Conservation (phyloP, 2,113 vertebrate species). For the Ellobius talpinus region DNA sequence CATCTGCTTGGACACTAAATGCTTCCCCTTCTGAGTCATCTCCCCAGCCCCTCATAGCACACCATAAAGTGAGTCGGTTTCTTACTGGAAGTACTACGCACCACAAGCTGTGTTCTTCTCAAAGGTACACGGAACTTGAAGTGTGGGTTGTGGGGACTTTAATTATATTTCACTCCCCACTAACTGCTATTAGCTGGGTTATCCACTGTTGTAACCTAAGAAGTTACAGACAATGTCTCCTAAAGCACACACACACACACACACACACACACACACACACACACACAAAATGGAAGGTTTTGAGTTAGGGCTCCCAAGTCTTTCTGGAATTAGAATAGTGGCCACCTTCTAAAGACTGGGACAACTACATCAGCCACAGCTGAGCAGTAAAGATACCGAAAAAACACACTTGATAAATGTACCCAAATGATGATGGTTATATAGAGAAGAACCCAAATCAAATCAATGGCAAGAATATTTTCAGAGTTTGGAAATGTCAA, state of each 20-base stretch:
- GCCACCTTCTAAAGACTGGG: not conserved
- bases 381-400: not conserved
- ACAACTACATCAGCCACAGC: not conserved
- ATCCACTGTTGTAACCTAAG: not conserved
- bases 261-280: too few relatives aligned
- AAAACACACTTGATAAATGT: not conserved
- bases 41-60: not conserved
- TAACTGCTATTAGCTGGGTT: not conserved
- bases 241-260: not conserved
- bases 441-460: not conserved
- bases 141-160: not conserved
- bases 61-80: not conserved
- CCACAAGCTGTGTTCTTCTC: not conserved
- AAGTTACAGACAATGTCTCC: not conserved
- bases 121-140: not conserved
- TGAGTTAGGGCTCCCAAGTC: not conserved
- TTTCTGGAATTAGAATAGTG: not conserved
- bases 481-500: slow-evolving; percentile 20
- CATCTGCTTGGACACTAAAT: not conserved
- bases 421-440: not conserved
- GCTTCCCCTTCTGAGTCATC: not conserved
- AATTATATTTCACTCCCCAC: not conserved
- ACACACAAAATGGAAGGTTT: not conserved
- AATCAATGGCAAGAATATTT: slow-evolving; percentile 8
- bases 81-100: not conserved